phyloP scores from a whole-genome alignment of 2,113 vertebrate species.

The Pycnonotus jocosus region DNA sequence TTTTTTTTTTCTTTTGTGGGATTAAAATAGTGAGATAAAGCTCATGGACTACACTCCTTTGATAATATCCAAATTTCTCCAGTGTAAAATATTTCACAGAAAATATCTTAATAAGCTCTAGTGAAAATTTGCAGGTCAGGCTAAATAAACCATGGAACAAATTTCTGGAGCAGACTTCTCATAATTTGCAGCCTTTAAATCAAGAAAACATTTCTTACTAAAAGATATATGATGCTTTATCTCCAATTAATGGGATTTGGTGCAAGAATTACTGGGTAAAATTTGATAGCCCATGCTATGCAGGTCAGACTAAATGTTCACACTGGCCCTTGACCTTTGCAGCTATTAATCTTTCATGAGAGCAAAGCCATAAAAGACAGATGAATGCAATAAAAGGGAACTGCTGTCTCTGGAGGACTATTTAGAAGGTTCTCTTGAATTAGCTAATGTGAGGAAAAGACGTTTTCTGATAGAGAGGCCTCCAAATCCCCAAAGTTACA shows the following conservation, averaged over 20 bases:
- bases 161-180: neutral
- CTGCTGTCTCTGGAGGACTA: slow-evolving; percentile 21
- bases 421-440: slow-evolving; percentile 25
- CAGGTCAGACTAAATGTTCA: slow-evolving; percentile 17
- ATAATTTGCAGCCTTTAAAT: neutral
- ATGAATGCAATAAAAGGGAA: slow-evolving; percentile 27
- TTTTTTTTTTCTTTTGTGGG: neutral
- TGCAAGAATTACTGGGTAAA: neutral
- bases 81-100: neutral
- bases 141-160: neutral
- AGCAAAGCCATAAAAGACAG: slow-evolving; percentile 20
- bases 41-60: neutral
- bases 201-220: neutral
- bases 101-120: neutral
- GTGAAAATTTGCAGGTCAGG: neutral
- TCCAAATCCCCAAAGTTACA: neutral
- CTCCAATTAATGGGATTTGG: neutral
- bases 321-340: neutral
- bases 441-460: slow-evolving; percentile 32
- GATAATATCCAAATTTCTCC: neutral
- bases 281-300: neutral
- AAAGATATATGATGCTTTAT: neutral
- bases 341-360: slow-evolving; percentile 16
- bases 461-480: neutral
- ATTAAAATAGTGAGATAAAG: neutral